Base-by-base conservation (phyloP, 2,113 vertebrate species). In the Brevimyrus niger region DNA sequence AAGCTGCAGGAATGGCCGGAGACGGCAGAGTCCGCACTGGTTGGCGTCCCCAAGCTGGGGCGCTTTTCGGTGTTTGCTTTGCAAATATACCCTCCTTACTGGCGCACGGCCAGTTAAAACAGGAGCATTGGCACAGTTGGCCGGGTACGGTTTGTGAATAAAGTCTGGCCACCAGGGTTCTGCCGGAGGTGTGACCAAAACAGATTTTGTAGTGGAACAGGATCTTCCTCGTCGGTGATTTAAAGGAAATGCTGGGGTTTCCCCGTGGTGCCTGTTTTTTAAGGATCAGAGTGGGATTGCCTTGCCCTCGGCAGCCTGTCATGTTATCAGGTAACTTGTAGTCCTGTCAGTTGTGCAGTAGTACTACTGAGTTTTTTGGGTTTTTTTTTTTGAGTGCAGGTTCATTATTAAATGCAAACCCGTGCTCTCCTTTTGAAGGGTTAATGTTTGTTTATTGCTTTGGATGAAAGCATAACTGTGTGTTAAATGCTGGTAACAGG, bases 281-380 rank as follows among this genome's bases (percentile, higher is more conserved):
- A 42, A 80, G 13, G 31, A 80, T 80, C 35, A 42, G 73, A 42
- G 35, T 42, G 35, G 73, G 31, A 42, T 80, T 80, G 73, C 73
- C 35, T 80, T 38, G 73, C 31, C 31, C 73, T 80, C 31, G 31
- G 69, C 21, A 13, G 11, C 44, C 44, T 31, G 83, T 80, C 73
- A 50, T 15, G 83, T 86, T 86, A 86, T 86, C 83, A 50, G n/a
- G 44, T 86, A 86, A 86, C 47, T 47, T 86, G 82, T 85, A 50
- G 10, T 27, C 47, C 3, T 86, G 38, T 80, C 82, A 48, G 42
- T 48, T 50, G 10, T n/a, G 48, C 17, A 8, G 35, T 19, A 80
- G 73, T 80, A 13, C 58, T 76, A 15, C 73, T 38, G 31, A 35
- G 27, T 27, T 15, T 35, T 48, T 46, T 48, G n/a, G n/a, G n/a